Evolutionary conservation across 2,888 invertebrate genomes (phyloP).

Genomic region (Azorinus chamasolen): DNA sequence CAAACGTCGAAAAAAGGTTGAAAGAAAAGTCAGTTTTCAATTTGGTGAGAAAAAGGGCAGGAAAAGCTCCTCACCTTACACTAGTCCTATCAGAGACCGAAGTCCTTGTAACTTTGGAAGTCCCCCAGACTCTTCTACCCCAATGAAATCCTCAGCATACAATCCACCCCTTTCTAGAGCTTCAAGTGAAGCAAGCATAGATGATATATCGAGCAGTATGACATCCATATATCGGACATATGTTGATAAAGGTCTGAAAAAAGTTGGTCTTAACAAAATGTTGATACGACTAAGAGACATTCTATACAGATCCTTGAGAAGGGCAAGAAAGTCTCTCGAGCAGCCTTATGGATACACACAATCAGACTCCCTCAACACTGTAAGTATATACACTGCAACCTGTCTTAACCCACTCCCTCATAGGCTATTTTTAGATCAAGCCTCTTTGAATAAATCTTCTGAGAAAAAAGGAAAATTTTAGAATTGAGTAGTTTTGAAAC

Average conservation of each 20-base stretch:
- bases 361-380: too few species aligned
- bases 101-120: constrained; percentile 65
- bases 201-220: constrained; percentile 57
- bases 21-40: constrained; percentile 59
- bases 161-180: constrained; percentile 74
- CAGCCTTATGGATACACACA: constrained; percentile 30
- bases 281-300: constrained; percentile 91
- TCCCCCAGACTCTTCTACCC: constrained; percentile 74
- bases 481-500: too few species aligned
- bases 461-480: too few species aligned
- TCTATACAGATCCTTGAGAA: constrained; percentile 83
- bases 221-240: constrained; percentile 89
- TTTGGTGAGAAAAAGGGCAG: constrained; percentile 25
- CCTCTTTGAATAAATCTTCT: too few species aligned
- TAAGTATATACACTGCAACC: too few species aligned
- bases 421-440: too few species aligned
- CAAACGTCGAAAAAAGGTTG: constrained; percentile 27
- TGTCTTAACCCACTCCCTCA: too few species aligned
- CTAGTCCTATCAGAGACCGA: constrained; percentile 64
- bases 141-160: constrained; percentile 55
- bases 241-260: constrained; percentile 95
- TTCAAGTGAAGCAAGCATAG: constrained; percentile 82
- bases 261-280: constrained; percentile 93
- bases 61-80: constrained; percentile 19
- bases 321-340: constrained; percentile 83